These are phyloP conservation scores for Sitophilus oryzae DNA, from an alignment of 1,140 invertebrate genomes.

Conservation along the genomic window DNA sequence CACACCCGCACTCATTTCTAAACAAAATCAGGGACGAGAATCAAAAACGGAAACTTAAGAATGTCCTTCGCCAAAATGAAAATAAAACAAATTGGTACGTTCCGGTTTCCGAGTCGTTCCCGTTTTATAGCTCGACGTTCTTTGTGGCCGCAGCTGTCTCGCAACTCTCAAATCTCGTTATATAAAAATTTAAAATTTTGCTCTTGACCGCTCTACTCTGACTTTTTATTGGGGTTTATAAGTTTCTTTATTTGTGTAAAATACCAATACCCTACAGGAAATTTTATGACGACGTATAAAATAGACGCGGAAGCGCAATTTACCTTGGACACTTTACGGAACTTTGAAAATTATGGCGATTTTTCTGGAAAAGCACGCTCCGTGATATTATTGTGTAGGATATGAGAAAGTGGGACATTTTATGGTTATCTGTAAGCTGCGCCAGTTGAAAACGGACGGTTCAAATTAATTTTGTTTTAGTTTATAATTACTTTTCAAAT, in stretches of 20 bases:
- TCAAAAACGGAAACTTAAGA: neutral
- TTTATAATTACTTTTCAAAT: too few relatives aligned
- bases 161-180: neutral
- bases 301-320: neutral
- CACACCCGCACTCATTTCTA: too few relatives aligned
- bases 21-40: too few relatives aligned
- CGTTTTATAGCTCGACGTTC: neutral
- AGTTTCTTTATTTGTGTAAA: conserved; percentile 12
- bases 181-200: conserved; percentile 12
- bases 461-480: too few relatives aligned
- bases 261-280: conserved; percentile 6
- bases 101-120: neutral
- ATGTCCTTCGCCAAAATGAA: neutral
- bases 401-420: too few relatives aligned
- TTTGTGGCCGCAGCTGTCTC: neutral
- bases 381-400: too few relatives aligned
- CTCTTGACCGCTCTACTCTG: conserved; percentile 12
- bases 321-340: neutral
- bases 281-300: conserved; percentile 9
- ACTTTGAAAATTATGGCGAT: neutral
- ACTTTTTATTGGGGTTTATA: conserved; percentile 11
- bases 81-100: neutral
- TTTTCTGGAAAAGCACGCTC: too few relatives aligned
- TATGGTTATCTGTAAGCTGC: too few relatives aligned
- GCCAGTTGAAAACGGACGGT: too few relatives aligned